Base-by-base conservation (phyloP, 2,888 invertebrate genomes). In the Leptura quadrifasciata region DNA sequence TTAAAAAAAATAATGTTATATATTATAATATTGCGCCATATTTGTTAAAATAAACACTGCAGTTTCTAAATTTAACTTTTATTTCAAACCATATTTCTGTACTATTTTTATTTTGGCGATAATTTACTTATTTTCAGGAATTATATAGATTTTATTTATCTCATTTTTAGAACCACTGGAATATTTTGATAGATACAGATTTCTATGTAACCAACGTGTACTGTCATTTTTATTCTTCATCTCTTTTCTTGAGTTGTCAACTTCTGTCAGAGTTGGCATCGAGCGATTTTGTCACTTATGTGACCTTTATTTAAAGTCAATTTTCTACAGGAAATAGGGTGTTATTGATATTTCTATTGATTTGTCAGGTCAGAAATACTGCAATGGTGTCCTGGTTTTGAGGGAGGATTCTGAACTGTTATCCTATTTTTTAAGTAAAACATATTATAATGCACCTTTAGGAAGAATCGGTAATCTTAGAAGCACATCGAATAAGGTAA, bases 251-350 rank as follows among this genome's bases (percentile, higher is more conserved):
- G 18, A 35, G 15, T 24, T 69, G 57, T 69, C 69, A 69, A 24
- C 18, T 21, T 17, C 35, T 69, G 57, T 57, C 57, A 67, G 18
- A 54, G 9, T 10, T 15, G 20, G 15, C n/a, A n/a, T 67, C 61
- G 75, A 54, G 54, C 78, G 61, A 81, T 77, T 81, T 60, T 77
- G 65, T 68, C 47, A 71, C 68, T 79, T 80, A 79, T 75, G 75
- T 71, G 24, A 39, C 9, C 55, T 63, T 67, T 20, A 52, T n/a
- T 68, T 78, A 61, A 60, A 65, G 21, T n/a, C 35, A 68, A 57
- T 72, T 72, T 65, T 57, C 64, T 3, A 58, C 12, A 54, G 18
- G 6, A 20, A 35, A n/a, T 63, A n/a, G 35, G 54, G 31, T 17
- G n/a, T 52, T 65, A 68, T 63, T 71, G 35, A 63, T 67, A 70